Base-by-base conservation (phyloP, 2,113 vertebrate species). In the Planiliza haematocheilus region DNA sequence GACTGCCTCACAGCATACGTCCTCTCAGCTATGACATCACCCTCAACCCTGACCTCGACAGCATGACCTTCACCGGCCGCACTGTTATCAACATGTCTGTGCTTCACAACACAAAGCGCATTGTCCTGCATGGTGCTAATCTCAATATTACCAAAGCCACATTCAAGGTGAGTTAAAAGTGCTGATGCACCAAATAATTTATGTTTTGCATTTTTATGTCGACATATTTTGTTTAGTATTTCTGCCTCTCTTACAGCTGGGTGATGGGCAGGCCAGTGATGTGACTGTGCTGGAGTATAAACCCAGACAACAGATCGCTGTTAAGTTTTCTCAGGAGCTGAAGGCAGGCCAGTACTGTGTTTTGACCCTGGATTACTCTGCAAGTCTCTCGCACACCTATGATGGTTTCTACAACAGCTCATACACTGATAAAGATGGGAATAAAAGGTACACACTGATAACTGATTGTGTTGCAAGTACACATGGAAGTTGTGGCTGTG, bases 331-430 rank as follows among this genome's bases (percentile, higher is more conserved):
- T 0, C 92, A 96, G 38, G 76, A 91, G 8, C 92, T 98, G 10
- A 85, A 94, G 84, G 86, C 84, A 70, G 95, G 94, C 38, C 92
- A 93, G 41, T 85, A 73, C 56, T 97, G 95, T 13, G 91, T 93
- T 51, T 48, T 99, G 72, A 92, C 86, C 60, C 86, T 99, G 65
- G 89, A 94, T 8, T 99, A 95, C 91, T 92, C 82, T 0, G 94
- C 96, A 52, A 93, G 92, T 67, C 91, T 99, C 36, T 98, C 97
- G 56, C 91, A 90, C 65, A 94, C 90, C 38, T 98, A 95, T 39
- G 93, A 92, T 36, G 97, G 97, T 14, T 97, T 99, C 92, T 99
- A 99, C 88, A 96, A 94, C 89, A 93, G 96, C 87, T 95, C 95
- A n/a, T 97, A 97, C 86, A 90, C 38, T 36, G 92, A 96, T 83